phyloP scores from a whole-genome alignment of 2,888 invertebrate species.

The Monochamus alternatus region DNA sequence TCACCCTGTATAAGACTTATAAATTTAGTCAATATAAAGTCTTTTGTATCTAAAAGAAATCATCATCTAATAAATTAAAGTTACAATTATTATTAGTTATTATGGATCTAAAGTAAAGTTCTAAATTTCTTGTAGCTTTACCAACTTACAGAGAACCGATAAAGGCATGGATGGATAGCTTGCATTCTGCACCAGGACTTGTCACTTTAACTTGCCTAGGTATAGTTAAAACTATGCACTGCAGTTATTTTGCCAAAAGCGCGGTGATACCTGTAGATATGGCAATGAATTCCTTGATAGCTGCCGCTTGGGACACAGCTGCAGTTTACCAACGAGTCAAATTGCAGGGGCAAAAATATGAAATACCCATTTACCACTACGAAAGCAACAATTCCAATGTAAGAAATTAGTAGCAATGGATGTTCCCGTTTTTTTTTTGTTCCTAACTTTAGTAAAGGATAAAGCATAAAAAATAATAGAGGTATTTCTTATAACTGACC shows the following conservation, averaged over 20 bases:
- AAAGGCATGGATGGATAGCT: constrained; percentile 91
- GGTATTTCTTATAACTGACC: too few species aligned
- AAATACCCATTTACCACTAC: constrained; percentile 87
- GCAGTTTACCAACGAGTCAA: constrained; percentile 37
- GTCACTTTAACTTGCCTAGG: constrained; percentile 86
- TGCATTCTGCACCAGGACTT: constrained; percentile 89
- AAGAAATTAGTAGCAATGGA: too few species aligned
- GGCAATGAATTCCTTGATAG: constrained; percentile 87
- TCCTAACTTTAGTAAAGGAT: too few species aligned
- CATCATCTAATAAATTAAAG: too few species aligned
- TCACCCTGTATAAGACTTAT: too few species aligned
- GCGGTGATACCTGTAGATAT: constrained; percentile 87
- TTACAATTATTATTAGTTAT: too few species aligned
- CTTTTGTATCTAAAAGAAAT: too few species aligned
- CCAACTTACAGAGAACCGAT: constrained; percentile 83
- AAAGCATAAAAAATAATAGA: too few species aligned
- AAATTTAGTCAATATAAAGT: too few species aligned
- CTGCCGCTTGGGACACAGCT: constrained; percentile 81
- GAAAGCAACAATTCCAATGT: constrained; percentile 87
- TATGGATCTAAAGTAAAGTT: too few species aligned
- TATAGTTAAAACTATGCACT: constrained; percentile 81
- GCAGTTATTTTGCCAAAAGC: constrained; percentile 79
- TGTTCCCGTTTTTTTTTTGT: too few species aligned
- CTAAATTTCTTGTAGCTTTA: constrained; percentile 74
- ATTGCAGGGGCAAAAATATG: constrained; percentile 54